Percentiles rank a stretch among this genome's conserved stretches.
These are phyloP conservation scores for Lethenteron camtschaticum DNA, from an alignment of 2,113 vertebrate species.

Conservation along the genomic window DNA sequence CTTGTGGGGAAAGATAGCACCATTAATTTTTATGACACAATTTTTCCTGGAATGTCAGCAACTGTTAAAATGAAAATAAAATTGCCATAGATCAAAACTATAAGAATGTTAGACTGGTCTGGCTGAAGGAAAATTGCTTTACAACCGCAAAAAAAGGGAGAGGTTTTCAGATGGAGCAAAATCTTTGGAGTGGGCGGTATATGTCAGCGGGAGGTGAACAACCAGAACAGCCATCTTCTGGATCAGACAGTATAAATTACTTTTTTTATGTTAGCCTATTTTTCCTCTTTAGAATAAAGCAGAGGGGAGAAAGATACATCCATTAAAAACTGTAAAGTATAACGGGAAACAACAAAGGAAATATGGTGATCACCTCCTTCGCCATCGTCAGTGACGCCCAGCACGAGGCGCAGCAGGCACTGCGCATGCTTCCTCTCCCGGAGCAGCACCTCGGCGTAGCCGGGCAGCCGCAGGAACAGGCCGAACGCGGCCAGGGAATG, in stretches of 20 bases:
- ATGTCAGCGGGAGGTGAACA: not conserved
- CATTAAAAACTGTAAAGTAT: not conserved
- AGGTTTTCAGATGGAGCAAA: too few relatives aligned
- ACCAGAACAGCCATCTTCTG: not conserved
- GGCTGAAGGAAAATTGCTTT: too few relatives aligned
- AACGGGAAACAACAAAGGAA: slow-evolving; percentile 9
- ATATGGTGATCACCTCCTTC: slow-evolving; percentile 75
- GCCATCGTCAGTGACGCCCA: slow-evolving; percentile 92
- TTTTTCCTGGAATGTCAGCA: too few relatives aligned
- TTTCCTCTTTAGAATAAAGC: not conserved
- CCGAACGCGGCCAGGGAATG: slow-evolving; percentile 94
- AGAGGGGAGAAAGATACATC: not conserved
- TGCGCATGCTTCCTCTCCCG: slow-evolving; percentile 96
- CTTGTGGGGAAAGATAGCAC: too few relatives aligned
- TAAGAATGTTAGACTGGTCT: too few relatives aligned
- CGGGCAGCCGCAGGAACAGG: slow-evolving; percentile 81
- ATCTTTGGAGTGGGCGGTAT: too few relatives aligned
- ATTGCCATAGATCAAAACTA: too few relatives aligned
- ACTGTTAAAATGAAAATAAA: too few relatives aligned
- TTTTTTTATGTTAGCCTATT: not conserved
- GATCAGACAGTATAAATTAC: slow-evolving; percentile 1
- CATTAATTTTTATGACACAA: too few relatives aligned
- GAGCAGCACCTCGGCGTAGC: slow-evolving; percentile 87
- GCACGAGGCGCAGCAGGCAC: slow-evolving; percentile 79
- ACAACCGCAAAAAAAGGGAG: too few relatives aligned